Conservation (phyloP, 2,797 vertebrate genomes). For the Tamandua tetradactyla region DNA sequence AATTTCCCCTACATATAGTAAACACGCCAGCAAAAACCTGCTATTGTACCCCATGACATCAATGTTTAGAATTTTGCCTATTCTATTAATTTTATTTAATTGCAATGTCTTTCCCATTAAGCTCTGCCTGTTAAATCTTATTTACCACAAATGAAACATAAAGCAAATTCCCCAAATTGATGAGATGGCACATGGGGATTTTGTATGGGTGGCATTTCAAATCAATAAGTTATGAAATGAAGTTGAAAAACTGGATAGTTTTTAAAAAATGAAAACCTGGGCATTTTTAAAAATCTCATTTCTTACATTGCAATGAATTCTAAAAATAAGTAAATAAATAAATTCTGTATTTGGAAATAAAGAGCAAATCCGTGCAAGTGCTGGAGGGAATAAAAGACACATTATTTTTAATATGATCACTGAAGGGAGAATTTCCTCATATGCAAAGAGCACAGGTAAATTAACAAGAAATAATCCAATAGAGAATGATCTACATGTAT, state of each 20-base stretch:
- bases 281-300: not conserved
- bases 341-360: not conserved
- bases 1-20: not conserved
- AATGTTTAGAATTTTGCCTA: not conserved
- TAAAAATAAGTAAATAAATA: no score
- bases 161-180: not conserved
- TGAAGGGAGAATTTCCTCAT: not conserved
- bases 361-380: not conserved
- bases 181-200: not conserved
- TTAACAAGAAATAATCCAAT: not conserved
- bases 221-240: not conserved
- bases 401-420: slow-evolving; percentile 2
- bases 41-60: not conserved
- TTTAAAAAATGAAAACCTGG: not conserved
- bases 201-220: not conserved
- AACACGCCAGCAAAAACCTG: not conserved
- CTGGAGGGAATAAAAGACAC: not conserved
- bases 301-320: not conserved
- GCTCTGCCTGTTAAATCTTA: not conserved
- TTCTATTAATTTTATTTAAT: not conserved
- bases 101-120: not conserved
- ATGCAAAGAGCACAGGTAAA: not conserved
- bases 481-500: not conserved
- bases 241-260: not conserved
- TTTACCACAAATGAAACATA: not conserved